Evolutionary conservation across 2,113 vertebrate species (phyloP).

Genomic region (Scomber japonicus): DNA sequence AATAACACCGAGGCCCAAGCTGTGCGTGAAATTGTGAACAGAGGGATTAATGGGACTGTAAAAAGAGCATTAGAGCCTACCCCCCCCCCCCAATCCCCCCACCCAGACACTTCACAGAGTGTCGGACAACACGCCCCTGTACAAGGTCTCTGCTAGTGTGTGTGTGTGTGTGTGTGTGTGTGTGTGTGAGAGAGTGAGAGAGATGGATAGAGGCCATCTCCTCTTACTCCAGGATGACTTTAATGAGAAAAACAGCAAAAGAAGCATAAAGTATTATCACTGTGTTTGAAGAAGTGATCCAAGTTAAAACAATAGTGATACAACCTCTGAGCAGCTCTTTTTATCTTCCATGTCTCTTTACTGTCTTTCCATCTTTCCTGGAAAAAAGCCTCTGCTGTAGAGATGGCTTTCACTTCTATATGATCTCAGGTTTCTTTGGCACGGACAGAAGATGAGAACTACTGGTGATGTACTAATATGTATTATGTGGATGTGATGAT

Average conservation of each 20-base stretch:
- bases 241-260: conserved; percentile 57
- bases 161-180: not conserved
- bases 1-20: conserved; percentile 81
- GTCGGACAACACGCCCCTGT: conserved; percentile 26
- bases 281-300: not conserved
- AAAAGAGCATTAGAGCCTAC: conserved; percentile 75
- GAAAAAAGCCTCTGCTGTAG: too few species aligned
- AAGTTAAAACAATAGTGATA: not conserved
- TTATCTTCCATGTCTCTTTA: not conserved
- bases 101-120: conserved; percentile 50
- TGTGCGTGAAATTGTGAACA: conserved; percentile 86
- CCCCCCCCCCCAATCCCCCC: conserved; percentile 17
- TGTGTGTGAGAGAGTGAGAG: not conserved
- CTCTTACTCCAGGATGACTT: conserved; percentile 29
- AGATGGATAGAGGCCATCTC: conserved; percentile 34
- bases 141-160: not conserved
- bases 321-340: not conserved
- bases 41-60: conserved; percentile 84
- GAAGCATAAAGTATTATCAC: not conserved
- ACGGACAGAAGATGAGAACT: too few species aligned
- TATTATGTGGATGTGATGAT: too few species aligned
- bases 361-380: too few species aligned
- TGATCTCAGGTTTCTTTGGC: too few species aligned
- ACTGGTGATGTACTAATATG: too few species aligned
- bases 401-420: too few species aligned